Base-by-base conservation (phyloP, 2,113 vertebrate species). In the Mesocricetus auratus region DNA sequence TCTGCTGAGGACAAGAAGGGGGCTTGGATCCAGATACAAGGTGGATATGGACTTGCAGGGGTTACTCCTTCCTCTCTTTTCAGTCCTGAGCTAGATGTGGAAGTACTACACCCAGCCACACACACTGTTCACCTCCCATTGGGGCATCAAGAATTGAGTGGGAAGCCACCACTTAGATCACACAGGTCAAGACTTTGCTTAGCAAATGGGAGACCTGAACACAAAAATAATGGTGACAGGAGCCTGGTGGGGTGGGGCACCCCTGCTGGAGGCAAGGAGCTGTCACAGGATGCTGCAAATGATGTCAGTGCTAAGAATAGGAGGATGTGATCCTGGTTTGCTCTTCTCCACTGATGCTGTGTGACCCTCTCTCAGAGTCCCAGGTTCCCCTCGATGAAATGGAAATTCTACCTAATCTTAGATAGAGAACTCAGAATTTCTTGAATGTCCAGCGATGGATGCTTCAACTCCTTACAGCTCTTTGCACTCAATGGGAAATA, bases 1-100 rank as follows among this genome's bases (percentile, higher is more conserved):
- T 96, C 56, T 62, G 58, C 56, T 29, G 93, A 95, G 68, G 86
- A 83, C 53, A 42, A 93, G 42, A 75, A 66, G 33, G 31, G n/a
- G 1, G 16, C 45, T 56, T n/a, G 71, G 82, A 81, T 53, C 11
- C 1, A 13, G 22, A 45, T 19, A 7, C 86, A 86, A 92, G 82
- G 93, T 91, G 42, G 66, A 56, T 42, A 2, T 42, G 42, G 56
- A 62, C 2, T 50, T 31, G 16, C 21, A 42, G 58, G 6, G 21
- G n/a, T 4, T 0, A 0, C 16, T 33, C 47, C 29, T 56, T 62
- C 50, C 50, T 82, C 36, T 53, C 74, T 58, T 19, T n/a, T 88
- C 39, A 60, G 24, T 66, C 77, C 58, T 66, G 42, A 29, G 33
- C 45, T 66, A 95, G 47, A 58, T 56, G 4, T 26, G 36, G 78